These are phyloP conservation scores for Poeciliopsis infans DNA, from an alignment of 2,797 vertebrate species.

Conservation along the genomic window DNA sequence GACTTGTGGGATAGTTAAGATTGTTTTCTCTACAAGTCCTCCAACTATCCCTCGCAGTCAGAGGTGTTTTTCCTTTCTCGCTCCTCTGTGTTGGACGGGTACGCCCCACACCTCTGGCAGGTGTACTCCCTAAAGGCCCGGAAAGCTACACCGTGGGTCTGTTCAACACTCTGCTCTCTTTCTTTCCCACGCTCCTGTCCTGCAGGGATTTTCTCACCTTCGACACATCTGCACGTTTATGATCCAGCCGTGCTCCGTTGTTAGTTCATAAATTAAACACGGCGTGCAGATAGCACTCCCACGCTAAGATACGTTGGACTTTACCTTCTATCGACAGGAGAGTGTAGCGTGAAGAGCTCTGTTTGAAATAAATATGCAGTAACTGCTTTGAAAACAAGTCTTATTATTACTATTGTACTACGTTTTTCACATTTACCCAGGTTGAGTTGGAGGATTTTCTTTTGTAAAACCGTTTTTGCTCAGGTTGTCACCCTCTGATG, in stretches of 20 bases:
- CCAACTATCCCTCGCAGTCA: constrained; percentile 3
- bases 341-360: constrained; percentile 27
- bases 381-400: neutral
- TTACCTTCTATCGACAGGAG: constrained; percentile 13
- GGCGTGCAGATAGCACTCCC: constrained; percentile 41
- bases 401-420: neutral
- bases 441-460: neutral
- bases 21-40: constrained; percentile 21
- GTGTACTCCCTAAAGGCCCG: constrained; percentile 53
- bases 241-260: constrained; percentile 21
- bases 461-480: neutral
- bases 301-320: constrained; percentile 13
- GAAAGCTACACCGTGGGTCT: constrained; percentile 19
- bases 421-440: neutral
- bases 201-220: constrained; percentile 66
- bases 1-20: constrained; percentile 26
- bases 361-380: constrained; percentile 12
- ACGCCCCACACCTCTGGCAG: constrained; percentile 54
- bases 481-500: neutral
- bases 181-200: constrained; percentile 65
- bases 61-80: constrained; percentile 12
- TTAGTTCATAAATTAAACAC: constrained; percentile 55
- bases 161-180: constrained; percentile 15
- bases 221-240: constrained; percentile 54
- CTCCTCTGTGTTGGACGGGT: constrained; percentile 13